Conservation (phyloP, 2,113 vertebrate species). For the Laticauda laticaudata region DNA sequence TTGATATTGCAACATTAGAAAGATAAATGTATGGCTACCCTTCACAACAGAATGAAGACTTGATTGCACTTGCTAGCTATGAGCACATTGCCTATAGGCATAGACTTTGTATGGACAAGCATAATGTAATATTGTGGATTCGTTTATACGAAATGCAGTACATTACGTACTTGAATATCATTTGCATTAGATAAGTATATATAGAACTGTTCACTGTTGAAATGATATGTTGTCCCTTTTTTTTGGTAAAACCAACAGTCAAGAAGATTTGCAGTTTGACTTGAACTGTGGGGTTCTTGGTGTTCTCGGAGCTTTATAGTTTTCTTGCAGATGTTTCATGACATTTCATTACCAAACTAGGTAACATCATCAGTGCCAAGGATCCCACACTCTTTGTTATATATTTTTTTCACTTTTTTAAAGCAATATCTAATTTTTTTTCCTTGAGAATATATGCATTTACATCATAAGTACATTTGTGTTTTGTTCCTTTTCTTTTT, state of each 20-base stretch:
- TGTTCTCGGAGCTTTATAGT: background rate
- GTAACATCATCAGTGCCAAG: background rate
- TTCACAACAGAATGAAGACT: background rate
- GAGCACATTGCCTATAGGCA: background rate
- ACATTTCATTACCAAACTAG: background rate
- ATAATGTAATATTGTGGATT: background rate
- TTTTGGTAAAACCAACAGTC: background rate
- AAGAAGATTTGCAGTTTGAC: background rate
- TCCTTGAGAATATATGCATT: background rate
- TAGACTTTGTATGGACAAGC: background rate
- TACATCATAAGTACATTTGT: background rate
- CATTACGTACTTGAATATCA: background rate
- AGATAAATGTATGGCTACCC: background rate
- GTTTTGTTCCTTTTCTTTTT: background rate
- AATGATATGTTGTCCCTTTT: background rate
- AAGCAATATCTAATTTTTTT: background rate
- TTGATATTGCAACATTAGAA: background rate
- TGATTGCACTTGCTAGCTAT: background rate
- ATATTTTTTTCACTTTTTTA: background rate
- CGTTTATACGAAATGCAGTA: background rate
- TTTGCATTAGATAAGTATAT: background rate
- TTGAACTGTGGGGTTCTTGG: background rate
- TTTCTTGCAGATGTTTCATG: background rate
- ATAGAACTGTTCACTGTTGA: background rate
- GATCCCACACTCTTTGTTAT: too few species aligned